These are phyloP conservation scores for Isoperla grammatica DNA, from an alignment of 2,888 invertebrate genomes.

Conservation along the genomic window DNA sequence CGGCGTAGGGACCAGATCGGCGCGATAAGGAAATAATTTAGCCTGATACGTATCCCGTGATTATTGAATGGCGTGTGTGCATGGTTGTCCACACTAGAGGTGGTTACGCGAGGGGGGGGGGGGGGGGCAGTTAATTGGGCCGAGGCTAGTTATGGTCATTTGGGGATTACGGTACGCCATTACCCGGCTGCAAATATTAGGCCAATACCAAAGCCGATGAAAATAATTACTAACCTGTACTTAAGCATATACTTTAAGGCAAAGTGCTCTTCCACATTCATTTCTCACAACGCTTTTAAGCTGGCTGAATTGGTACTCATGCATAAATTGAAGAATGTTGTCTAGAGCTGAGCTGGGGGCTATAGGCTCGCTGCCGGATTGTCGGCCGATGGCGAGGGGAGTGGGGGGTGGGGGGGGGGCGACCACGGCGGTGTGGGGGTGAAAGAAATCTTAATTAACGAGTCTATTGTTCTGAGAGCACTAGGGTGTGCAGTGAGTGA, in stretches of 20 bases:
- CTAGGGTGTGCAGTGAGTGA: conserved; percentile 42
- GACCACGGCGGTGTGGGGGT: conserved; percentile 27
- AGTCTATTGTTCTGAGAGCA: conserved; percentile 65
- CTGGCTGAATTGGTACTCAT: conserved; percentile 9
- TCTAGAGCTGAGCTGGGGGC: background rate
- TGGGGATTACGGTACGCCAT: too few relatives aligned
- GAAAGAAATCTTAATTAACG: conserved; percentile 75
- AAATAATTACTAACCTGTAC: too few relatives aligned
- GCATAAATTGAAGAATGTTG: conserved; percentile 6
- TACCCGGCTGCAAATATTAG: too few relatives aligned
- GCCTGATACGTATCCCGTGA: background rate
- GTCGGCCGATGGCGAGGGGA: conserved; percentile 42
- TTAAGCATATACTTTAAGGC: background rate
- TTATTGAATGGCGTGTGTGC: conserved; percentile 15
- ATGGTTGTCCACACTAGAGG: too few relatives aligned
- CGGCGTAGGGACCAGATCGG: background rate
- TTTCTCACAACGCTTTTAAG: conserved; percentile 21
- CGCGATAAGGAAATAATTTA: too few relatives aligned
- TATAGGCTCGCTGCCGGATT: conserved; percentile 10
- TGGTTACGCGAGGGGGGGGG: too few relatives aligned
- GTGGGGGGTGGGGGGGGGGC: conserved; percentile 24
- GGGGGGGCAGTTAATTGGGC: too few relatives aligned
- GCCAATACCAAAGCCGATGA: too few relatives aligned
- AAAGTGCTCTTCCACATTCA: conserved; percentile 13
- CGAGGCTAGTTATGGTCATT: too few relatives aligned